Evolutionary conservation across 2,888 invertebrate species (phyloP).

Genomic region (Acanthosepion esculentum): DNA sequence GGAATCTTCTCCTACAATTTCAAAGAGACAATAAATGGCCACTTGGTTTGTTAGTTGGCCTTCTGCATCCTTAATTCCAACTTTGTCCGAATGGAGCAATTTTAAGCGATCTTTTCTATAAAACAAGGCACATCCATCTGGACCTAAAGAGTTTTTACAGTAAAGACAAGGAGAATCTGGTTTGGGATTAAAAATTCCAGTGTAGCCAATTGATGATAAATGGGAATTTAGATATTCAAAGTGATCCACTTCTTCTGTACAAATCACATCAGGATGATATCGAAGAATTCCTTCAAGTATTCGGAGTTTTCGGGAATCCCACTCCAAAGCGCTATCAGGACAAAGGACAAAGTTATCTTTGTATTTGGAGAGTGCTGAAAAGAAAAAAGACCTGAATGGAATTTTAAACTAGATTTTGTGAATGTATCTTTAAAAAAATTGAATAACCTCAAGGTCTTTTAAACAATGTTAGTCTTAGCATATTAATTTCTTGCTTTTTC

Average conservation of each 20-base stretch:
- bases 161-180: slow-evolving; percentile 86
- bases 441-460: neutral
- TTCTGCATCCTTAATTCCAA: slow-evolving; percentile 57
- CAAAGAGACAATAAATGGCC: slow-evolving; percentile 77
- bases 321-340: slow-evolving; percentile 82
- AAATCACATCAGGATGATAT: slow-evolving; percentile 82
- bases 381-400: slow-evolving; percentile 51
- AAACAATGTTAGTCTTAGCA: no score
- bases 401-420: neutral
- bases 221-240: slow-evolving; percentile 80
- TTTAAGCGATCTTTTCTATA: slow-evolving; percentile 81
- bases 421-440: neutral
- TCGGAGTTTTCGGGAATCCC: slow-evolving; percentile 81
- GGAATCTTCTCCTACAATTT: slow-evolving; percentile 47
- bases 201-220: slow-evolving; percentile 81
- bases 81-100: slow-evolving; percentile 73
- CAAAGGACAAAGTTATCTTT: slow-evolving; percentile 84
- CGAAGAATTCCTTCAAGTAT: slow-evolving; percentile 83
- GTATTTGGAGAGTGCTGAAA: slow-evolving; percentile 81
- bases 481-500: no score
- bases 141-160: slow-evolving; percentile 83
- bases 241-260: slow-evolving; percentile 86
- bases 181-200: slow-evolving; percentile 84
- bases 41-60: slow-evolving; percentile 75
- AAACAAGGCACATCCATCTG: slow-evolving; percentile 87